Percentiles rank a stretch among this genome's conserved stretches.
Evolutionary conservation across 2,113 vertebrate genomes (phyloP).

Genomic region (Bos javanicus): DNA sequence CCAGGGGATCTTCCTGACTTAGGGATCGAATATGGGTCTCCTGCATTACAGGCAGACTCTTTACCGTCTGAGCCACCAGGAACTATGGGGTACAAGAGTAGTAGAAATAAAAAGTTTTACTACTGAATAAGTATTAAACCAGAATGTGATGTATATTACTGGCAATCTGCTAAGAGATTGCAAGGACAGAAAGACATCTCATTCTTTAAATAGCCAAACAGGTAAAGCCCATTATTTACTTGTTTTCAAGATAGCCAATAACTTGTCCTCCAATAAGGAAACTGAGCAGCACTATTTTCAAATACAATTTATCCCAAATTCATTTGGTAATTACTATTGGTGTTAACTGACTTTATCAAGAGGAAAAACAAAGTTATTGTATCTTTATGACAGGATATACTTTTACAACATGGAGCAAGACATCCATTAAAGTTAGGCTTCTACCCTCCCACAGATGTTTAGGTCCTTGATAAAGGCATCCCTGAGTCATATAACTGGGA

Average conservation of each 20-base stretch:
- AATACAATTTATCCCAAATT: not conserved
- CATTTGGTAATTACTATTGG: not conserved
- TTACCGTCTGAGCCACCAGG: not conserved
- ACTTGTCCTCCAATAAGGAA: not conserved
- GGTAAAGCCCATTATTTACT: not conserved
- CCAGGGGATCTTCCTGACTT: not conserved
- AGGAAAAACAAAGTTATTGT: not conserved
- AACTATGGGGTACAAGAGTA: not conserved
- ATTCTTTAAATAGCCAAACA: not conserved
- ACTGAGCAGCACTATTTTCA: not conserved
- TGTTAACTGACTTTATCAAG: not conserved
- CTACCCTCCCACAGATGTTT: not conserved
- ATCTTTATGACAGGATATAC: not conserved
- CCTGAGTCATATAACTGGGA: not conserved
- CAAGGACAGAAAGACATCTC: not conserved
- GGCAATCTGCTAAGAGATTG: not conserved
- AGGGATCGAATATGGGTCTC: rapidly evolving
- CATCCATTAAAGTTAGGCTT: not conserved
- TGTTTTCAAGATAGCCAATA: not conserved
- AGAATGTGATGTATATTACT: not conserved
- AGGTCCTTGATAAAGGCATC: not conserved
- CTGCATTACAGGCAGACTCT: not conserved
- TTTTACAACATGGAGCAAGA: not conserved
- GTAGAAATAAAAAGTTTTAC: not conserved
- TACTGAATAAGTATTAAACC: not conserved